These are phyloP conservation scores for Pheucticus melanocephalus DNA, from an alignment of 2,113 vertebrate species.

Conservation along the genomic window DNA sequence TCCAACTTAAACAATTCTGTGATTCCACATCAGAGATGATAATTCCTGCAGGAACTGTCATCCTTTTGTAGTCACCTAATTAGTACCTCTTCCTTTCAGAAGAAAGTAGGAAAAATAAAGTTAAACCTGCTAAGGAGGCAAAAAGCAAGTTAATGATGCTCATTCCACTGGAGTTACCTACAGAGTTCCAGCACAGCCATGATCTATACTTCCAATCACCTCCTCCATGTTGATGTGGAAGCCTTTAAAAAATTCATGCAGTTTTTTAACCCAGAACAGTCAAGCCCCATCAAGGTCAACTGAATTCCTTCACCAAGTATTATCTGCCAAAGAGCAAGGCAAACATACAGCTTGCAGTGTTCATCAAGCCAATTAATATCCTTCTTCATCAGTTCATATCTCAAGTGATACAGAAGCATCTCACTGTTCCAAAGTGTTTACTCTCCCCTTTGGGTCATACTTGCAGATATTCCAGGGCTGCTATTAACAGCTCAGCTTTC, in stretches of 20 bases:
- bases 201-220: neutral
- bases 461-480: neutral
- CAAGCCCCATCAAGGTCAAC: neutral
- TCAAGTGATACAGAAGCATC: neutral
- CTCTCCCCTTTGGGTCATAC: neutral
- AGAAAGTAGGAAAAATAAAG: neutral
- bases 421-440: neutral
- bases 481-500: constrained; percentile 9
- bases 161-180: neutral
- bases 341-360: neutral
- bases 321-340: neutral
- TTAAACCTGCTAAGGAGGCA: neutral
- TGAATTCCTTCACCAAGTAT: neutral
- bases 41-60: neutral
- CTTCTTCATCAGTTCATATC: neutral
- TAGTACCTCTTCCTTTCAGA: neutral
- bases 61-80: neutral
- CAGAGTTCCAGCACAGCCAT: neutral
- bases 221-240: neutral
- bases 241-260: neutral
- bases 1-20: neutral
- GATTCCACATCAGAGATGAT: neutral
- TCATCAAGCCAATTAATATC: neutral
- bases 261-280: neutral
- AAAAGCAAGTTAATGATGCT: neutral